Base-by-base conservation (phyloP, 2,113 vertebrate genomes). In the Xyrauchen texanus region DNA sequence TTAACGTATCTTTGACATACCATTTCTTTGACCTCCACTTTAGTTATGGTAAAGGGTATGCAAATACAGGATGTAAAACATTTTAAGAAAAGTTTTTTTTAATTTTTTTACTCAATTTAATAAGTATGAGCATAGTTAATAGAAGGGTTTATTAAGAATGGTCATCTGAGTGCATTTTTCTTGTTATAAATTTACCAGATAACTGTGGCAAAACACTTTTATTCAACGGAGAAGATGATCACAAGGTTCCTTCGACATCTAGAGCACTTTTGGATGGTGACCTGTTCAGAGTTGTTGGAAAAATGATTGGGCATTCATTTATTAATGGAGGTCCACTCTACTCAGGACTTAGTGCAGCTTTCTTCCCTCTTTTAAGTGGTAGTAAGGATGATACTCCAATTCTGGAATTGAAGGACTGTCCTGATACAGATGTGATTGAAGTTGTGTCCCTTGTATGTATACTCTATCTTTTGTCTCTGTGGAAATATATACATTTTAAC, bases 401-500 rank as follows among this genome's bases (percentile, higher is more conserved):
- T 52, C 7, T 64, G 47, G 61, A 65, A 44, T 52, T 74, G 46
- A 61, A 77, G 46, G 75, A 77, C 75, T 77, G 49, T 65, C 75
- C 75, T 52, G 75, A 77, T 52, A 77, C 7, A 8, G 63, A 77
- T 53, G 62, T 77, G 11, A 60, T 77, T 52, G 61, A 77, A 51
- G 52, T 66, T 51, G 75, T 77, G 15, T 67, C 61, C 21, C 16
- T 67, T 66, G 63, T 66, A 55, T 53, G 51, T 67, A 13, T 69
- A 55, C 7, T 49, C 4, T 49, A 5, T 49, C 4, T 49, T 7
- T 7, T n/a, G n/a, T n/a, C n/a, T n/a, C n/a, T n/a, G n/a, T n/a
- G n/a, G n/a, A n/a, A n/a, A n/a, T n/a, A n/a, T n/a, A n/a, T n/a
- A n/a, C n/a, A n/a, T n/a, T n/a, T n/a, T n/a, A n/a, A n/a, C n/a